Evolutionary conservation across 1,140 invertebrate species (phyloP).

Genomic region (Pseudomyrmex flavicornis): DNA sequence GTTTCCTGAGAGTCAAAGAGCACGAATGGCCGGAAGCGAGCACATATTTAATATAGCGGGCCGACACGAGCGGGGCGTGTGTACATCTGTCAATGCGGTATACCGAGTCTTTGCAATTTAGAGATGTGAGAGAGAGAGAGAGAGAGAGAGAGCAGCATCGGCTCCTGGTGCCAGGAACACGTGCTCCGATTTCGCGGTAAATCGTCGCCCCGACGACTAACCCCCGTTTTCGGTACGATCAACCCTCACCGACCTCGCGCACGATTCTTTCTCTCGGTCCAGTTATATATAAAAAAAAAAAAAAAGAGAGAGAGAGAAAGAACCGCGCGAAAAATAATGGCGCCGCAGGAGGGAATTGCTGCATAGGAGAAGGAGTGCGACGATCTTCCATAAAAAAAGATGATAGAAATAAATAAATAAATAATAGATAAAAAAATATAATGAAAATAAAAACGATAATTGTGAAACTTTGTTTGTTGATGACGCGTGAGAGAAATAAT

Average conservation of each 20-base stretch:
- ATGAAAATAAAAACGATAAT: neutral
- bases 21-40: slow-evolving; percentile 51
- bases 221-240: slow-evolving; percentile 58
- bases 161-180: slow-evolving; percentile 81
- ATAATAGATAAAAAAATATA: neutral
- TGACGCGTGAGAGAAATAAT: neutral
- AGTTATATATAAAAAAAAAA: slow-evolving; percentile 4
- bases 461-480: neutral
- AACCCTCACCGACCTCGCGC: slow-evolving; percentile 48
- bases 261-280: slow-evolving; percentile 64
- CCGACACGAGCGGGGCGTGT: slow-evolving; percentile 74
- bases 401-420: neutral
- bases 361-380: slow-evolving; percentile 51
- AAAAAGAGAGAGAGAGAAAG: slow-evolving; percentile 36
- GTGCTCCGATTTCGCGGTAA: slow-evolving; percentile 82
- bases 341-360: slow-evolving; percentile 32
- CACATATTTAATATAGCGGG: slow-evolving; percentile 75
- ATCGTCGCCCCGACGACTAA: slow-evolving; percentile 68
- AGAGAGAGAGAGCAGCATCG: slow-evolving; percentile 78
- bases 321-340: slow-evolving; percentile 66
- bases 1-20: slow-evolving; percentile 59
- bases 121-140: slow-evolving; percentile 61
- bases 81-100: slow-evolving; percentile 76
- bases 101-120: slow-evolving; percentile 71
- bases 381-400: neutral